Evolutionary conservation across 2,888 invertebrate species (phyloP).

Genomic region (Drosophila rellima): DNA sequence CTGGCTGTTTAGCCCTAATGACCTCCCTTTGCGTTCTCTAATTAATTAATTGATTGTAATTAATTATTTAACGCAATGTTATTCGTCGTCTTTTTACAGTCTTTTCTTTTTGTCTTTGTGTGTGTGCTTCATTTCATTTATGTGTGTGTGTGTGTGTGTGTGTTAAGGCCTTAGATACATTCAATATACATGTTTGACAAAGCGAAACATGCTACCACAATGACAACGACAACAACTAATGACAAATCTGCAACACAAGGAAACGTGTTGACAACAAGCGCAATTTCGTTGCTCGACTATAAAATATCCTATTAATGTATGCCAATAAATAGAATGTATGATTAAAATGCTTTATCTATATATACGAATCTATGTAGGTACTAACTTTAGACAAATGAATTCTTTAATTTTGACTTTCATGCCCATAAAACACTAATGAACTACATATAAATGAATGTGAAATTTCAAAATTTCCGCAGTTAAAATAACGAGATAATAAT

Average conservation of each 20-base stretch:
- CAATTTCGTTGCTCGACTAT: not conserved
- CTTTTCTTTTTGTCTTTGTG: slow-evolving; percentile 20
- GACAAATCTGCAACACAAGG: slow-evolving; percentile 48
- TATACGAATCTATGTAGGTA: too few relatives aligned
- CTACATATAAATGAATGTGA: too few relatives aligned
- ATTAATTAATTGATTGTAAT: slow-evolving; percentile 84
- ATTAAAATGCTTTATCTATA: too few relatives aligned
- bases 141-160: slow-evolving; percentile 7
- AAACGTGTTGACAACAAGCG: slow-evolving; percentile 29
- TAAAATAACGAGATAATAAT: too few relatives aligned
- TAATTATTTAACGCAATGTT: slow-evolving; percentile 80
- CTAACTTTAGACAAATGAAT: too few relatives aligned
- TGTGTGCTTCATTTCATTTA: not conserved
- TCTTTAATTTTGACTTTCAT: too few relatives aligned
- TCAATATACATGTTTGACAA: slow-evolving; percentile 65
- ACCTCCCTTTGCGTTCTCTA: slow-evolving; percentile 69
- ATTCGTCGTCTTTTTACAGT: slow-evolving; percentile 57
- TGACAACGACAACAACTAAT: slow-evolving; percentile 43
- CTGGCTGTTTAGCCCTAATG: slow-evolving; percentile 62
- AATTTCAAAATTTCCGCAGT: too few relatives aligned
- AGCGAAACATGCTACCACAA: slow-evolving; percentile 30
- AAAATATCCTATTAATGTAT: slow-evolving; percentile 13
- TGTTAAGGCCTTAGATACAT: slow-evolving; percentile 21
- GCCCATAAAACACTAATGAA: too few relatives aligned
- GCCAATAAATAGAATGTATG: too few relatives aligned